phyloP scores from a whole-genome alignment of 2,888 invertebrate species.

The Drosophila testacea region DNA sequence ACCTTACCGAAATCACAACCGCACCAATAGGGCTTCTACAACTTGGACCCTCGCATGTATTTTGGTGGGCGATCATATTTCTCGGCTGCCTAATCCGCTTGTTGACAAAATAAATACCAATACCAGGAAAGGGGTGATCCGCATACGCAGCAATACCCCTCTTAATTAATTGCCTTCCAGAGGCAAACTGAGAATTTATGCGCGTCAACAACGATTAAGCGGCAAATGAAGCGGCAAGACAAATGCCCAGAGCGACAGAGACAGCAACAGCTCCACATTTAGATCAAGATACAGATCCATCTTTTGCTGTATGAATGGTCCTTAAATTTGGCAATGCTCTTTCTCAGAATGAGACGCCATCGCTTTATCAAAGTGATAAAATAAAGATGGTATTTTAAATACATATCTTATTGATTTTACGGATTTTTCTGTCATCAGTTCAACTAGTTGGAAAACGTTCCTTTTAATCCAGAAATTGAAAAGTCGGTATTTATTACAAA shows the following conservation, averaged over 20 bases:
- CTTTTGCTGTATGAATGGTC: neutral
- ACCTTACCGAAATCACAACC: conserved; percentile 62
- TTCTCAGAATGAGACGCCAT: neutral
- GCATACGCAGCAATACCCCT: conserved; percentile 27
- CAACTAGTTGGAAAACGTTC: too few relatives aligned
- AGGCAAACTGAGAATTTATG: conserved; percentile 66
- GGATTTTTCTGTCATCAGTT: too few relatives aligned
- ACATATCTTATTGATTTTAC: too few relatives aligned
- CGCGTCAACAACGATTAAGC: conserved; percentile 77
- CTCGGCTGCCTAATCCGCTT: conserved; percentile 69
- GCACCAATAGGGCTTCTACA: conserved; percentile 60
- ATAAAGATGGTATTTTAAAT: too few relatives aligned
- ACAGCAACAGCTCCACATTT: neutral
- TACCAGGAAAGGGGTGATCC: conserved; percentile 58
- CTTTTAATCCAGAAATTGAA: too few relatives aligned
- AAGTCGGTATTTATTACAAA: too few relatives aligned
- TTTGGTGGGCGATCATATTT: conserved; percentile 62
- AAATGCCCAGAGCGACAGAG: conserved; percentile 51
- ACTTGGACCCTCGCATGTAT: conserved; percentile 25
- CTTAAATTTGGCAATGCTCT: neutral
- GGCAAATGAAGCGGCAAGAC: conserved; percentile 65
- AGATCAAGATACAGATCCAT: neutral
- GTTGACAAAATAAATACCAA: conserved; percentile 77
- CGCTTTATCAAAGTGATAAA: too few relatives aligned
- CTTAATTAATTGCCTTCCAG: conserved; percentile 60